Evolutionary conservation across 2,888 invertebrate species (phyloP).

Genomic region (Leptinotarsa peninsularis): DNA sequence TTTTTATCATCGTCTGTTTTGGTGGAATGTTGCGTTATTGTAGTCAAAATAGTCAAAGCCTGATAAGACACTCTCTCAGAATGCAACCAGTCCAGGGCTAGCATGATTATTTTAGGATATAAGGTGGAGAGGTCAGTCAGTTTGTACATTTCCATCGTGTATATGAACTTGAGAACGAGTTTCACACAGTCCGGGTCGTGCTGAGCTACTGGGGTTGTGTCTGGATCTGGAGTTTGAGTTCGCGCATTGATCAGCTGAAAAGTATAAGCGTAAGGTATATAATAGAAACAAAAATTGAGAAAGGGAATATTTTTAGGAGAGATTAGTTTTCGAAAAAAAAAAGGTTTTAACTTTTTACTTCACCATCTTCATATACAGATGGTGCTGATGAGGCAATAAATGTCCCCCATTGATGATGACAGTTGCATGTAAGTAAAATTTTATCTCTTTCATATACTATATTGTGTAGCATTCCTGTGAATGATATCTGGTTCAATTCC

Average conservation of each 20-base stretch:
- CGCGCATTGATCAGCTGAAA: conserved; percentile 53
- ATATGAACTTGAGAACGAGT: conserved; percentile 68
- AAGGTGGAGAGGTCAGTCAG: conserved; percentile 62
- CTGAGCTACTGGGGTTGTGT: conserved; percentile 35
- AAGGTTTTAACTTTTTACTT: too few relatives aligned
- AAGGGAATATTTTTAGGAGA: neutral
- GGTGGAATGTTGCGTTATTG: conserved; percentile 62
- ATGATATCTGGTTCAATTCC: too few relatives aligned
- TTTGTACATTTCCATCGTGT: conserved; percentile 66
- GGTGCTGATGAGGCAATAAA: too few relatives aligned
- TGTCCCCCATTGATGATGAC: too few relatives aligned
- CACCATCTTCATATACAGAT: too few relatives aligned
- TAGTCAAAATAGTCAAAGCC: conserved; percentile 65
- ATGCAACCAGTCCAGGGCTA: conserved; percentile 68
- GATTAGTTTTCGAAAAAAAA: too few relatives aligned
- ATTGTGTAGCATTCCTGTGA: too few relatives aligned
- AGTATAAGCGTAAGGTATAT: neutral
- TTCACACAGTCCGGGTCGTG: conserved; percentile 67
- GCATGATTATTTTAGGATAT: conserved; percentile 64
- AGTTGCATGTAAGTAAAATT: too few relatives aligned
- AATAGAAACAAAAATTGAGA: neutral
- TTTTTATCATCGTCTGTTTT: conserved; percentile 43
- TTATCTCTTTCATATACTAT: too few relatives aligned
- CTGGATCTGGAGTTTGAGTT: conserved; percentile 28
- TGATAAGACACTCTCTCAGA: conserved; percentile 63